Conservation (phyloP, 2,888 invertebrate species). For the Calephelis perditalis region DNA sequence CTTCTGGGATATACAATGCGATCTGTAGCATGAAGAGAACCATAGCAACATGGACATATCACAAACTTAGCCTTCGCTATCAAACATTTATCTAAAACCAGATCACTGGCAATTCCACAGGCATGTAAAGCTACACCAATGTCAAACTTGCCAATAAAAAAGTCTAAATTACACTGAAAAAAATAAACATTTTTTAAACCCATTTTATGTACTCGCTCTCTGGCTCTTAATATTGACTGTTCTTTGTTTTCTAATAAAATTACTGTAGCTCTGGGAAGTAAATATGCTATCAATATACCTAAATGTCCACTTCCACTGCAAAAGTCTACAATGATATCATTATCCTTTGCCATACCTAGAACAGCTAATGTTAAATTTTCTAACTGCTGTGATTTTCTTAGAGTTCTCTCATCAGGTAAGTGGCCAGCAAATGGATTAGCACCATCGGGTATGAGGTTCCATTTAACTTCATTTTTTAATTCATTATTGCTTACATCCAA, state of each 20-base stretch:
- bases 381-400: conserved; percentile 90
- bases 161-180: conserved; percentile 94
- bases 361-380: conserved; percentile 90
- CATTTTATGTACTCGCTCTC: conserved; percentile 81
- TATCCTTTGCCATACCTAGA: conserved; percentile 81
- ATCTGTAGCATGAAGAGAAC: conserved; percentile 89
- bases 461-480: conserved; percentile 69
- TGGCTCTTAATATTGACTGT: conserved; percentile 87
- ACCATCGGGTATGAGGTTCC: conserved; percentile 84
- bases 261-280: conserved; percentile 87
- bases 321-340: conserved; percentile 92
- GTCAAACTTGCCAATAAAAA: conserved; percentile 88
- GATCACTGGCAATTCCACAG: conserved; percentile 96
- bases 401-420: conserved; percentile 84
- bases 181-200: conserved; percentile 85
- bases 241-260: conserved; percentile 95
- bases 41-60: conserved; percentile 96
- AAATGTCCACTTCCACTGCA: conserved; percentile 97
- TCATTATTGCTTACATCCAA: conserved; percentile 50
- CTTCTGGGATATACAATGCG: conserved; percentile 91
- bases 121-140: conserved; percentile 95
- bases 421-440: conserved; percentile 88
- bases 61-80: conserved; percentile 88
- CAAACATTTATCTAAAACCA: conserved; percentile 91
- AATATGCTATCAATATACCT: conserved; percentile 89